phyloP scores from a whole-genome alignment of 2,113 vertebrate genomes.

The Muntiacus reevesi region DNA sequence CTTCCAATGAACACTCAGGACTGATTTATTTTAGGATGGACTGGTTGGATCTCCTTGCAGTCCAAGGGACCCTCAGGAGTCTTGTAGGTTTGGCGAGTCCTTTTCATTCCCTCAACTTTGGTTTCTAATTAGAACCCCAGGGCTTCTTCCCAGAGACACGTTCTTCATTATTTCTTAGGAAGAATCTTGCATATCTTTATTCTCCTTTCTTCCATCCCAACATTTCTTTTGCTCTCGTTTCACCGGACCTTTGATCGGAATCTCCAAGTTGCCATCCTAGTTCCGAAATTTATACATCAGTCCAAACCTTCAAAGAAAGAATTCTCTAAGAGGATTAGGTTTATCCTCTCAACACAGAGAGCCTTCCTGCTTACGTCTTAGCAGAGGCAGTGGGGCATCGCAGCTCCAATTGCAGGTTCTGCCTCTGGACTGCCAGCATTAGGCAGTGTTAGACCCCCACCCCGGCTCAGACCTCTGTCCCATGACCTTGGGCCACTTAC shows the following conservation, averaged over 20 bases:
- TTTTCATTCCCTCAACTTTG: too few relatives aligned
- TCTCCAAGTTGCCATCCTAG: neutral
- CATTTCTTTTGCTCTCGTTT: neutral
- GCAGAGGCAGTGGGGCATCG: neutral
- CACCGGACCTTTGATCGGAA: neutral
- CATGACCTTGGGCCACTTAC: neutral
- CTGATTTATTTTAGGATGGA: neutral
- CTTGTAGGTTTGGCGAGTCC: neutral
- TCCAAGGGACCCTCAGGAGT: neutral
- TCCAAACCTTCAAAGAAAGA: neutral
- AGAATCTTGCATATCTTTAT: neutral
- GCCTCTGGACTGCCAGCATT: accelerated
- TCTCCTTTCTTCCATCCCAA: neutral
- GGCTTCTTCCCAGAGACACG: neutral
- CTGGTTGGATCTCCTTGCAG: neutral
- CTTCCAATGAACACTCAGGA: neutral
- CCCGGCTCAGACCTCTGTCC: too few relatives aligned
- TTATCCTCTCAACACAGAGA: neutral
- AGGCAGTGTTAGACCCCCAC: neutral
- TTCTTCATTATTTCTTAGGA: neutral
- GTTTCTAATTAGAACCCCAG: neutral
- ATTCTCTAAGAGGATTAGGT: neutral
- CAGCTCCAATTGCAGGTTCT: too few relatives aligned
- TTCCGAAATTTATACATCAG: neutral
- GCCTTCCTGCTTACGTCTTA: accelerated